phyloP scores from a whole-genome alignment of 2,888 invertebrate genomes.

The Malacosoma neustria region DNA sequence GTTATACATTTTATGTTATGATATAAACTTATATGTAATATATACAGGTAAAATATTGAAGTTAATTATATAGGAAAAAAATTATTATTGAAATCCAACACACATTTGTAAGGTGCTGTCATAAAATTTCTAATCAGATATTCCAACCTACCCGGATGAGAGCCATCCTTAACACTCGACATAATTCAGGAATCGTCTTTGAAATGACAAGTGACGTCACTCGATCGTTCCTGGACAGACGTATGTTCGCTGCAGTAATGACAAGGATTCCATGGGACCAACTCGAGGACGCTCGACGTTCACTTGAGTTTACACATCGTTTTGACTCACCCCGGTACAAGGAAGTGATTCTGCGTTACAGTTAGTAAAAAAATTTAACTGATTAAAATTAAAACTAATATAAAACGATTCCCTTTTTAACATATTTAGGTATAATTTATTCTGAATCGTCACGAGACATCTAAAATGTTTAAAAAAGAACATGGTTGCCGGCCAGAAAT shows the following conservation, averaged over 20 bases:
- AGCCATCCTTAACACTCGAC: neutral
- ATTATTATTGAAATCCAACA: too few relatives aligned
- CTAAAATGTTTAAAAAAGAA: too few relatives aligned
- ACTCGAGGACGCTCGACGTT: conserved; percentile 25
- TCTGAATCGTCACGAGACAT: too few relatives aligned
- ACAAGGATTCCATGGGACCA: conserved; percentile 14
- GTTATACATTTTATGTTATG: too few relatives aligned
- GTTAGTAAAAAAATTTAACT: neutral
- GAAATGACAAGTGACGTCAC: neutral
- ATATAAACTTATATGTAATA: too few relatives aligned
- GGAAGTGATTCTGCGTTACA: neutral
- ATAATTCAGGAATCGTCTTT: neutral
- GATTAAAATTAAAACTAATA: too few relatives aligned
- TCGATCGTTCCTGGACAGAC: neutral
- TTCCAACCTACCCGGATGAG: neutral
- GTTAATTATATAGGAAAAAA: too few relatives aligned
- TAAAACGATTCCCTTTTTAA: too few relatives aligned
- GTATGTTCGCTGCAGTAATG: neutral
- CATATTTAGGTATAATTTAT: too few relatives aligned
- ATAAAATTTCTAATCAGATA: neutral
- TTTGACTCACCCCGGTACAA: conserved; percentile 17
- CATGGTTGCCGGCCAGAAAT: too few relatives aligned
- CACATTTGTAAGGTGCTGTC: neutral
- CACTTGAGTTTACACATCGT: conserved; percentile 44
- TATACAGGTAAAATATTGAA: too few relatives aligned